Evolutionary conservation across 2,113 vertebrate species (phyloP), one percentile per base, ranked within the genome.

Genomic region (Litocranius walleri): DNA sequence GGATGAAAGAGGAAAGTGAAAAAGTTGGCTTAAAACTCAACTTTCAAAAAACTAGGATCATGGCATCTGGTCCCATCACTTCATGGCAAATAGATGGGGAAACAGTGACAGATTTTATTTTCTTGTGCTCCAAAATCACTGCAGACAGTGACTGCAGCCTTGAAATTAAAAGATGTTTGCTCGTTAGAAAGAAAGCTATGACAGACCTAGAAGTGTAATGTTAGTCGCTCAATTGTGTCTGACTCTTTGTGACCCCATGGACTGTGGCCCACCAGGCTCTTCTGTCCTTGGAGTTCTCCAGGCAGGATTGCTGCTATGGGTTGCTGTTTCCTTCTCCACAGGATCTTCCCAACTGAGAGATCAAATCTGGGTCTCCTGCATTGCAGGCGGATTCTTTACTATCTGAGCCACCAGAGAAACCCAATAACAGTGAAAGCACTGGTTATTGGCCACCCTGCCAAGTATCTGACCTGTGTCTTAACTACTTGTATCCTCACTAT

Each of bases 361-460:
- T 74, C 21, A 74, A 74, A 40, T 36, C 67, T 74, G 45, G 45
- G 67, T 36, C 67, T 36, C n/a, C 67, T 71, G 67, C 67, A 6
- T 21, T 71, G 67, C 3, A 5, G 19, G 10, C 67, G 40, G 67
- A 71, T 40, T 71, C 19, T 40, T 40, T 40, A 23, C n/a, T 52
- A 16, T 52, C 52, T 52, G 52, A 71, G n/a, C 67, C n/a, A 71
- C 19, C 67, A 40, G 67, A 71, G 10, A 40, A 36, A 71, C n/a
- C 19, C n/a, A 12, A 0, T 5, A 5, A 15, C 5, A 9, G 11
- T 61, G 8, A 25, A 48, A 67, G 30, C 33, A 15, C 0, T 30
- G 15, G 16, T 21, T n/a, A 1, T 36, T 27, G 23, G n/a, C 40
- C 30, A 11, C 62, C 57, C 67, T 62, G 19, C 57, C 3, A 7